Conservation (phyloP, 2,888 invertebrate genomes). For the Euproctis similis region DNA sequence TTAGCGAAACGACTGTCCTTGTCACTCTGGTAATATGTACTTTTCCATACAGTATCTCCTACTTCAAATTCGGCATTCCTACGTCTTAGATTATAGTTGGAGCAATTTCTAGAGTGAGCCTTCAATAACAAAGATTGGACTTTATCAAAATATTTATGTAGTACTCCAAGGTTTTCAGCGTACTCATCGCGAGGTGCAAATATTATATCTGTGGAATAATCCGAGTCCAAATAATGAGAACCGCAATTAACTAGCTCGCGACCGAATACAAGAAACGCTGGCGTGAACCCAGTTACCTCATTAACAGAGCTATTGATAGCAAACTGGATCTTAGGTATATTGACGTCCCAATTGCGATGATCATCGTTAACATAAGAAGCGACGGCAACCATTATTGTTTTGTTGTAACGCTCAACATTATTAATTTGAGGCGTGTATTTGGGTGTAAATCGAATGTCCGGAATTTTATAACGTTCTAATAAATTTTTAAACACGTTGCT, state of each 20-base stretch:
- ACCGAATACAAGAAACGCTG: background rate
- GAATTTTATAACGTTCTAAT: constrained; percentile 18
- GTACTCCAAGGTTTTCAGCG: background rate
- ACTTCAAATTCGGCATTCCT: background rate
- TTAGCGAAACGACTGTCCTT: constrained; percentile 1
- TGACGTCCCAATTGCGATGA: background rate
- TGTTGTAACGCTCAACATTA: constrained; percentile 18
- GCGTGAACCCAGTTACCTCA: constrained; percentile 1
- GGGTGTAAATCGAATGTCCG: constrained; percentile 14
- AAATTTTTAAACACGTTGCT: constrained; percentile 5
- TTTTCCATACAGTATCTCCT: background rate
- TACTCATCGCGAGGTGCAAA: background rate
- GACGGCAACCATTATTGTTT: background rate
- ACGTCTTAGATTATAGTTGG: background rate
- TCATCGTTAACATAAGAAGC: background rate
- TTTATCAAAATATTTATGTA: background rate
- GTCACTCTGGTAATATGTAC: background rate
- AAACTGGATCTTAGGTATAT: background rate
- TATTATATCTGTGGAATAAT: background rate
- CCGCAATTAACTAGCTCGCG: constrained; percentile 1
- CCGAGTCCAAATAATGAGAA: constrained; percentile 1
- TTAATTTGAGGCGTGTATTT: constrained; percentile 6
- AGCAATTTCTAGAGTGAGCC: background rate
- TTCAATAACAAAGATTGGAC: background rate
- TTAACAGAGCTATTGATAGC: constrained; percentile 1